A percentile compares a stretch with the other conserved stretches of the same genome.
Conservation (phyloP, 1,140 invertebrate genomes). For the Trichomalopsis sarcophagae region DNA sequence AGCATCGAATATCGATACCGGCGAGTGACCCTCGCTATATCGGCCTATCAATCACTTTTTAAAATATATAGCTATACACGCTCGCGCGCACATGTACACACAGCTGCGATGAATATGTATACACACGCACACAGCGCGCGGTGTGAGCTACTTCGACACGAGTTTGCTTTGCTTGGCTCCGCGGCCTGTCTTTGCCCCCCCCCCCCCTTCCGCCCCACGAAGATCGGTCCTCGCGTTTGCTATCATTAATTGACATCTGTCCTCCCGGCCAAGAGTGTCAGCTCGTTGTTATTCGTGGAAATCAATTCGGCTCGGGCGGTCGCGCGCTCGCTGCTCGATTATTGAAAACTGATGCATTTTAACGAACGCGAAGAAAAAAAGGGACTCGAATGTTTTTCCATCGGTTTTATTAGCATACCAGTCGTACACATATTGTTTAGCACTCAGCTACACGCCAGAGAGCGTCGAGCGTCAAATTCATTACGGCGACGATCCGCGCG, state of each 20-base stretch:
- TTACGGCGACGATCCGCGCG: not conserved
- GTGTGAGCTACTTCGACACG: not conserved
- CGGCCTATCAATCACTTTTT: slow-evolving; percentile 65
- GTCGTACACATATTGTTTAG: slow-evolving; percentile 9
- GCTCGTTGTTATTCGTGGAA: slow-evolving; percentile 56
- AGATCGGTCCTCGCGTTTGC: not conserved
- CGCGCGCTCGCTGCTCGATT: slow-evolving; percentile 16
- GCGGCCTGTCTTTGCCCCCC: too few relatives aligned
- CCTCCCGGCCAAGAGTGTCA: slow-evolving; percentile 53
- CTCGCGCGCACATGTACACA: not conserved
- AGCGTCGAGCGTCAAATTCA: not conserved
- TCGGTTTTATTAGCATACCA: slow-evolving; percentile 32
- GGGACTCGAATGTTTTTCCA: slow-evolving; percentile 10
- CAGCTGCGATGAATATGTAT: slow-evolving; percentile 12
- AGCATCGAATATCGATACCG: slow-evolving; percentile 69
- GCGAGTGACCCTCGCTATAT: slow-evolving; percentile 48
- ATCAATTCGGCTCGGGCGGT: slow-evolving; percentile 10
- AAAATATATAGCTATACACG: not conserved
- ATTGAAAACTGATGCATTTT: slow-evolving; percentile 43
- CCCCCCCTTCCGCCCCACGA: not conserved
- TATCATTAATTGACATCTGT: slow-evolving; percentile 63
- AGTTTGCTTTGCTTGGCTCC: not conserved
- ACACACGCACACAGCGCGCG: not conserved
- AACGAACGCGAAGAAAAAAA: slow-evolving; percentile 21
- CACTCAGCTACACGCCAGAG: not conserved